phyloP scores from a whole-genome alignment of 2,797 vertebrate species.

The Cirrhinus molitorella region DNA sequence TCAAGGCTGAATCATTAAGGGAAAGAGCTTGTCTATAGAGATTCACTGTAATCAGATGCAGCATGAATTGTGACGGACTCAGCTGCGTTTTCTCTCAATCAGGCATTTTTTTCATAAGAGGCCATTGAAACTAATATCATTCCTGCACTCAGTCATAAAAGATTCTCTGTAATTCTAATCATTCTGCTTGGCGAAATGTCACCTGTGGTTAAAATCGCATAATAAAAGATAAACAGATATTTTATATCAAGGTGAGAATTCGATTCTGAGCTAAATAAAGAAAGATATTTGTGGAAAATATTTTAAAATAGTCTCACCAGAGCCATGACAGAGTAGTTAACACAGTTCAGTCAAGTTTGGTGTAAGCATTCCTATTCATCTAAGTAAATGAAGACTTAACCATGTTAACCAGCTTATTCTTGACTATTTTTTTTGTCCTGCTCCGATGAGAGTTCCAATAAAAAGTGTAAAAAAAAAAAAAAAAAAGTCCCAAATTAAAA shows the following conservation, averaged over 20 bases:
- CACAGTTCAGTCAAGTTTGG: neutral
- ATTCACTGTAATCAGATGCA: constrained; percentile 53
- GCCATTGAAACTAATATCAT: constrained; percentile 60
- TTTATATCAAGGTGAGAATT: constrained; percentile 46
- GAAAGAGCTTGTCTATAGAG: constrained; percentile 58
- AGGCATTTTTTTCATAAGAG: constrained; percentile 39
- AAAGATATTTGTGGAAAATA: constrained; percentile 23
- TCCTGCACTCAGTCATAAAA: constrained; percentile 46
- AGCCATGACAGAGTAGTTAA: neutral
- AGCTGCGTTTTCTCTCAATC: constrained; percentile 31
- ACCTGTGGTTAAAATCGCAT: constrained; percentile 44
- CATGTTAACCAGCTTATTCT: neutral
- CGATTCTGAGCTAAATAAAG: constrained; percentile 59
- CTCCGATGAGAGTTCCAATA: neutral
- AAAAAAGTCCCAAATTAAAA: neutral
- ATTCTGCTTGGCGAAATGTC: constrained; percentile 56
- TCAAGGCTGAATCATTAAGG: constrained; percentile 40
- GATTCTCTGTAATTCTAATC: constrained; percentile 50
- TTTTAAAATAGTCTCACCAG: neutral
- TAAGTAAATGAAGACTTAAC: neutral
- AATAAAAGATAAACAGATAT: constrained; percentile 25
- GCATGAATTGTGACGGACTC: constrained; percentile 50
- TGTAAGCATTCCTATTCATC: neutral
- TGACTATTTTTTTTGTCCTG: neutral
- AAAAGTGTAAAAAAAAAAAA: neutral